Evolutionary conservation across 2,888 invertebrate genomes (phyloP).

Genomic region (Tupiocoris notatus): DNA sequence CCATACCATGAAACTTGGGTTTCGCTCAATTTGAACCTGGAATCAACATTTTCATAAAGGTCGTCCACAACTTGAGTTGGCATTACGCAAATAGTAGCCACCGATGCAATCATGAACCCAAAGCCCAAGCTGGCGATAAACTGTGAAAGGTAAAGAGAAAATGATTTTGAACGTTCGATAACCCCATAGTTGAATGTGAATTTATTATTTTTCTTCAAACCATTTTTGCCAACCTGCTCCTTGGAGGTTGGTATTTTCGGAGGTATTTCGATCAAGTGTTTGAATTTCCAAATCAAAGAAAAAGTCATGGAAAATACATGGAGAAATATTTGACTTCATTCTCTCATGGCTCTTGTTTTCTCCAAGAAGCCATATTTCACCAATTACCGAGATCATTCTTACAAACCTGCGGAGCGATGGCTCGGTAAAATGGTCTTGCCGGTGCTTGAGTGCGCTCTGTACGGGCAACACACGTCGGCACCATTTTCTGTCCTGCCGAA

Average conservation of each 20-base stretch:
- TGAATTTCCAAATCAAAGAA: neutral
- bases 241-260: no score
- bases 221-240: no score
- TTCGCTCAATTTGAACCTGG: conserved; percentile 5
- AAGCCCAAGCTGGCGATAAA: conserved; percentile 19
- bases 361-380: no score
- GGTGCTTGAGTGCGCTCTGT: no score
- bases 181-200: no score
- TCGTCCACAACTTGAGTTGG: conserved; percentile 22
- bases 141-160: neutral
- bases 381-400: neutral
- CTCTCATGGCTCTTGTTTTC: no score
- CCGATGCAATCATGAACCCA: conserved; percentile 32
- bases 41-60: neutral
- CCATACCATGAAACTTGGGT: conserved; percentile 31
- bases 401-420: conserved; percentile 9
- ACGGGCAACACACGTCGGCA: no score
- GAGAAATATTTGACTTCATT: no score
- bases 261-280: no score
- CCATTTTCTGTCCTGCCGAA: no score
- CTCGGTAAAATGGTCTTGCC: neutral
- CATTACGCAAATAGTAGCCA: conserved; percentile 24
- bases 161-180: no score
- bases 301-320: neutral
- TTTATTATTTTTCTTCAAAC: no score